A percentile compares a stretch with the other conserved stretches of the same genome.
Conservation (phyloP, 2,113 vertebrate genomes). For the Alexandromys fortis region DNA sequence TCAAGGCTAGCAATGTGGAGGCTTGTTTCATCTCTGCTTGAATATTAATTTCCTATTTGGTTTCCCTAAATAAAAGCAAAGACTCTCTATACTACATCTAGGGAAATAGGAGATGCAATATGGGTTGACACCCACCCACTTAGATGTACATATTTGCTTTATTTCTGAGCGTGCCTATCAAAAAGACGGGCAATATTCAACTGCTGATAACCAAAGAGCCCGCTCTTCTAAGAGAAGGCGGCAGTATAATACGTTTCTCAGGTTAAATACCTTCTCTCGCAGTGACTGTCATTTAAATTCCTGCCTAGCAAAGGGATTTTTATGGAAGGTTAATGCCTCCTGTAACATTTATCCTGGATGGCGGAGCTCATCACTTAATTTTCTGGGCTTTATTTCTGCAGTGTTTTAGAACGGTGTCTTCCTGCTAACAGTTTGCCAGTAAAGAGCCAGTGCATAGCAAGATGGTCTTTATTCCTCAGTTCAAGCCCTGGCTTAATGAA, state of each 20-base stretch:
- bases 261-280: conserved; percentile 79
- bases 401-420: conserved; percentile 82
- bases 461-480: conserved; percentile 72
- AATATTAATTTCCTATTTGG: conserved; percentile 56
- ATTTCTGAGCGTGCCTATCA: conserved; percentile 40
- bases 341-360: conserved; percentile 85
- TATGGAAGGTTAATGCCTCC: conserved; percentile 85
- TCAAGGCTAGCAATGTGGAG: conserved; percentile 50
- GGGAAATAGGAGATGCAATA: background rate
- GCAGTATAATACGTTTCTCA: conserved; percentile 75
- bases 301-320: conserved; percentile 84
- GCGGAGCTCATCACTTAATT: conserved; percentile 82
- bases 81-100: background rate
- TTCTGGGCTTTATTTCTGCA: conserved; percentile 81
- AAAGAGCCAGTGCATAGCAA: conserved; percentile 75
- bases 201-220: conserved; percentile 70
- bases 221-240: conserved; percentile 80
- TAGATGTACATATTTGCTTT: background rate
- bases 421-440: conserved; percentile 75
- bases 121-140: background rate
- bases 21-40: conserved; percentile 42
- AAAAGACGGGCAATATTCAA: conserved; percentile 66
- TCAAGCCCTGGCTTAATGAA: conserved; percentile 78
- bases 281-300: conserved; percentile 83
- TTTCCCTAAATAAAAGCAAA: conserved; percentile 58